phyloP scores from a whole-genome alignment of 2,113 vertebrate genomes.

The Chunga burmeisteri region DNA sequence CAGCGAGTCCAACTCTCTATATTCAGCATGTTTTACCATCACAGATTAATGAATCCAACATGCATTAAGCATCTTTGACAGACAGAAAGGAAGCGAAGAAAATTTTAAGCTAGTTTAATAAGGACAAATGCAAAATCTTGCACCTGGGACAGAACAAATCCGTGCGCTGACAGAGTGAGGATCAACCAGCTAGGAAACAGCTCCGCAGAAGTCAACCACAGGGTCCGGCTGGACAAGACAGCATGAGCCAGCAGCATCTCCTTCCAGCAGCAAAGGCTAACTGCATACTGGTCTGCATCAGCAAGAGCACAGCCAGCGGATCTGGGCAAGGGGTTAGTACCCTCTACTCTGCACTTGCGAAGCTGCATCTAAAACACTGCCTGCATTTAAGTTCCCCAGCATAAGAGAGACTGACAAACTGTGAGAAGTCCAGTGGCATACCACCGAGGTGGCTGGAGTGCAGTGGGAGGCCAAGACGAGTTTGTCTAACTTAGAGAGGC shows the following conservation, averaged over 20 bases:
- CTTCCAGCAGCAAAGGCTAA: neutral
- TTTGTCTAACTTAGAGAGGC: neutral
- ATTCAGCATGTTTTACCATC: neutral
- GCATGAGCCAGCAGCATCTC: neutral
- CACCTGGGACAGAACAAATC: neutral
- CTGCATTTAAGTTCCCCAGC: neutral
- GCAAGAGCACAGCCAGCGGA: neutral
- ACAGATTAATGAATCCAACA: accelerated
- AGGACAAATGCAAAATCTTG: neutral
- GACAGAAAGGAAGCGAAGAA: neutral
- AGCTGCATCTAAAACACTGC: neutral
- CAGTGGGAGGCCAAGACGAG: neutral
- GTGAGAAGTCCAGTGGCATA: neutral
- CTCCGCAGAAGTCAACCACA: neutral
- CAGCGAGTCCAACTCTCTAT: neutral
- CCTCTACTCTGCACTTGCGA: neutral
- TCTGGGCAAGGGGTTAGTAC: neutral
- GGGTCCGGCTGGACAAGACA: neutral
- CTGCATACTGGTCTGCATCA: neutral
- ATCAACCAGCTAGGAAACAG: neutral
- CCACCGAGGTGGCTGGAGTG: accelerated
- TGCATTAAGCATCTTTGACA: neutral
- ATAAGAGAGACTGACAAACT: neutral
- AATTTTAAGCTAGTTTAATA: neutral
- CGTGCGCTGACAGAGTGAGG: neutral